Evolutionary conservation across 64 coral and sea anemone genomes (phyloP).

Genomic region (Porites australiensis): DNA sequence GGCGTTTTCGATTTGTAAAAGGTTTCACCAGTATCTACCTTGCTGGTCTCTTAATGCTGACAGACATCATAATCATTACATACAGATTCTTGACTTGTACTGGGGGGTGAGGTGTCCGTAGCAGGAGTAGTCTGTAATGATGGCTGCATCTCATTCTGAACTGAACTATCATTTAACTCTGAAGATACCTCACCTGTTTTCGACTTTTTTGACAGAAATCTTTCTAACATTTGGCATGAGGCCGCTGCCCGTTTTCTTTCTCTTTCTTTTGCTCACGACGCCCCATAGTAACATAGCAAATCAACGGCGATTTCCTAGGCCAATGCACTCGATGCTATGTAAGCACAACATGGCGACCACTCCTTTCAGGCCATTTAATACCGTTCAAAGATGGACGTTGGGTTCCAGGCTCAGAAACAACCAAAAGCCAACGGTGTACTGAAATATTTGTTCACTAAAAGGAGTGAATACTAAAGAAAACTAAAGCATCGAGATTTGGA

Average conservation of each 20-base stretch:
- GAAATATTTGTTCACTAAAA: too few species aligned
- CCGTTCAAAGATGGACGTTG: too few species aligned
- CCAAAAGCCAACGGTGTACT: too few species aligned
- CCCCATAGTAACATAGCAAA: constrained; percentile 35
- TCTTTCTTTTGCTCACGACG: constrained; percentile 45
- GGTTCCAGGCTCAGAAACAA: too few species aligned
- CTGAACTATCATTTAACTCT: constrained; percentile 32
- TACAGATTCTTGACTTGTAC: constrained; percentile 22
- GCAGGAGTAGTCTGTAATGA: constrained; percentile 34
- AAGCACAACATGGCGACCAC: too few species aligned
- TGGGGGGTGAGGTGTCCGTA: constrained; percentile 22
- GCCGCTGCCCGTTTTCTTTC: constrained; percentile 71
- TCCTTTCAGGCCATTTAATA: too few species aligned
- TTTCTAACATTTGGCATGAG: constrained; percentile 61
- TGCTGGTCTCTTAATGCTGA: constrained; percentile 21
- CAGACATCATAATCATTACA: constrained; percentile 34
- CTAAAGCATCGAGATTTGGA: too few species aligned
- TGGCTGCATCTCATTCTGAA: constrained; percentile 32
- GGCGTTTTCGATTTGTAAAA: constrained; percentile 51
- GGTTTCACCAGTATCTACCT: constrained; percentile 32
- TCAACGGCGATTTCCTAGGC: background rate
- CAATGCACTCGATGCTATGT: too few species aligned
- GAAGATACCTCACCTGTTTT: constrained; percentile 37
- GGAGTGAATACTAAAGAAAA: too few species aligned
- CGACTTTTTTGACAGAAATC: constrained; percentile 46